These are phyloP conservation scores for Spisula subtruncata DNA, from an alignment of 2,888 invertebrate genomes.

Conservation along the genomic window DNA sequence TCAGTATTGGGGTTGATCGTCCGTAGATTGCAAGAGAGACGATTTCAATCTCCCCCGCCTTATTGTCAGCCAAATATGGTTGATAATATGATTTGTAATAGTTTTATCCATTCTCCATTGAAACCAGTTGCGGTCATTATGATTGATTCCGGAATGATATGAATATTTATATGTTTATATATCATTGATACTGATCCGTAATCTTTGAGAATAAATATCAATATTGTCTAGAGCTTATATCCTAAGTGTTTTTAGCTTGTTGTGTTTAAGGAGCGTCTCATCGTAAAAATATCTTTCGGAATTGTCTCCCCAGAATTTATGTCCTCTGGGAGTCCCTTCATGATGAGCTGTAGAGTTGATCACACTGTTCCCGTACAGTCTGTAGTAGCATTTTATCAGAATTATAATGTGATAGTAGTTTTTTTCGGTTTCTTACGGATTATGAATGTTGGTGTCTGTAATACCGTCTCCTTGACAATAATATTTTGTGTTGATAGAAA, in stretches of 20 bases:
- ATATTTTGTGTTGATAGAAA: too few species aligned
- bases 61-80: too few species aligned
- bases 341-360: background rate
- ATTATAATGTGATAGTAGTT: background rate
- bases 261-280: slow-evolving; percentile 4
- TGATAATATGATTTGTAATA: too few species aligned
- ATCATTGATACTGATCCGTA: background rate
- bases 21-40: too few species aligned
- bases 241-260: background rate
- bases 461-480: too few species aligned
- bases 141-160: background rate
- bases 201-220: background rate
- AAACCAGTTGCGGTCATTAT: too few species aligned
- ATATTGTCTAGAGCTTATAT: background rate
- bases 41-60: too few species aligned
- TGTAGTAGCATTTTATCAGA: background rate
- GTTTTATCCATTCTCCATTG: too few species aligned
- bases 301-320: background rate
- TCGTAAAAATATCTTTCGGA: background rate
- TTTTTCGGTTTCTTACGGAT: background rate
- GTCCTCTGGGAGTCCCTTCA: background rate
- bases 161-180: background rate
- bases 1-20: too few species aligned
- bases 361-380: background rate
- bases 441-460: too few species aligned